These are phyloP conservation scores for Vombatus ursinus DNA, from an alignment of 2,113 vertebrate genomes.

Conservation along the genomic window DNA sequence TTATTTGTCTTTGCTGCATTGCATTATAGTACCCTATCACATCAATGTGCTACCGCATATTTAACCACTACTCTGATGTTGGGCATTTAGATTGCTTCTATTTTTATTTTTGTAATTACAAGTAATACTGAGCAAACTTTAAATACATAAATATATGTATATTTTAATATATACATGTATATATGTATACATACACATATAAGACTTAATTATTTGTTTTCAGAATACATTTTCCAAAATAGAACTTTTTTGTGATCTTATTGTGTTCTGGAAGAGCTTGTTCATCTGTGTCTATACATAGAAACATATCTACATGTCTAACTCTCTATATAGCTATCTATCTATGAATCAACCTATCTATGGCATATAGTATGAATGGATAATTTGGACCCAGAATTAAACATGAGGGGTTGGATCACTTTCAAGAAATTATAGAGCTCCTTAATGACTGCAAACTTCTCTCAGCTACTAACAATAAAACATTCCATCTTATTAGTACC, in stretches of 20 bases:
- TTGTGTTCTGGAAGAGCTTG: no score
- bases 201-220: neutral
- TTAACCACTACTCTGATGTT: neutral
- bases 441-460: neutral
- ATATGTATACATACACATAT: no score
- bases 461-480: neutral
- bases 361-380: neutral
- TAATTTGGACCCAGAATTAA: neutral
- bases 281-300: no score
- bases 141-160: neutral
- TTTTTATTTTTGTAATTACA: neutral
- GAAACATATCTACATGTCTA: no score
- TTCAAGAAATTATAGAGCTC: neutral
- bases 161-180: no score
- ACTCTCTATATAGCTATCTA: no score
- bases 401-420: neutral
- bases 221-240: neutral
- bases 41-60: neutral
- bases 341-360: no score
- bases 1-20: neutral
- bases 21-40: neutral
- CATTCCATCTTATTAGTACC: neutral
- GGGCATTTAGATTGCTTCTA: neutral
- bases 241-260: neutral
- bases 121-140: neutral